Evolutionary conservation across 2,888 invertebrate genomes (phyloP), one percentile per base, ranked within the genome.

Genomic region (Chymomyza fuscimana): DNA sequence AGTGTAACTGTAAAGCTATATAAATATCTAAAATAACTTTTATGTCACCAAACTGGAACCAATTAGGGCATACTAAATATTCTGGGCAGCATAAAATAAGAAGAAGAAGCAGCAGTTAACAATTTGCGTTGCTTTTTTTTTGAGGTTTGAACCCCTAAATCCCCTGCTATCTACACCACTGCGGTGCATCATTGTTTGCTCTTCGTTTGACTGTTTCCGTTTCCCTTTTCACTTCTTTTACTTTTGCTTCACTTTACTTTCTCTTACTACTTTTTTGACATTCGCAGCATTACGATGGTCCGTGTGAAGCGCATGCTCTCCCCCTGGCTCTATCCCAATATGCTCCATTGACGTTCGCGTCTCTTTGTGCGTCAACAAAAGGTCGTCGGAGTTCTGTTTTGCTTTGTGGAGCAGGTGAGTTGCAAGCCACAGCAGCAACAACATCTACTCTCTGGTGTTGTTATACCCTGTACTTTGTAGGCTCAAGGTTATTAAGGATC

Each of bases 221-320:
- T 32, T 32, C 5, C 32, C 5, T 32, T 54, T 32, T 9, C 54
- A 12, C 32, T 32, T 32, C 7, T 51, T 6, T 22, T 29, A 22
- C 16, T 62, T 10, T 32, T 32, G 4, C 7, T 7, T 36, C 40
- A 15, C 16, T 1, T 7, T 15, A 22, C 29, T 22, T 32, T 52
- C 10, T 46, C 36, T 60, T 1, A 15, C 29, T 51, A 22, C 63
- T 51, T 25, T 63, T 5, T 29, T 52, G 63, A 66, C 32, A 60
- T 66, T 76, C 70, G 4, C 72, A 91, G 91, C 29, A 58, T 90
- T 56, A 91, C 90, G 52, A 89, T 91, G 65, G 89, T 89, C 52
- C 87, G 89, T 58, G 89, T 90, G 6, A 89, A 83, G 63, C 82
- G 90, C 10, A 91, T 90, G 91, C 73, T 91, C 19, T 88, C 89